Percentiles rank a stretch among this genome's conserved stretches.
Evolutionary conservation across 2,888 invertebrate species (phyloP).

Genomic region (Tetragonisca angustula): DNA sequence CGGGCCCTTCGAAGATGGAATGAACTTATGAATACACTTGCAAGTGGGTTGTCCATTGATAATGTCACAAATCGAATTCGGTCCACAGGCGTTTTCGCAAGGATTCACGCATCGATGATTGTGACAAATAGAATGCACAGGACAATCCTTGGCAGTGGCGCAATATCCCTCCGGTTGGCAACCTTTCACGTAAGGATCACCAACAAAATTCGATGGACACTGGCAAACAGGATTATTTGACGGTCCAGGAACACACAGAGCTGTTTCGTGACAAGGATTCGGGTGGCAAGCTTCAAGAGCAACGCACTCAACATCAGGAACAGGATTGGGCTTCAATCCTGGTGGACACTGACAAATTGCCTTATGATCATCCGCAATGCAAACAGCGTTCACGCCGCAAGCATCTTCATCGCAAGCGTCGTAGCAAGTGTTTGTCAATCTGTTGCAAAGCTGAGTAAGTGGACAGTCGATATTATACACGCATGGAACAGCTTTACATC

Average conservation of each 20-base stretch:
- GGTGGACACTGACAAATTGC: slow-evolving; percentile 94
- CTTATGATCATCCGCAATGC: slow-evolving; percentile 93
- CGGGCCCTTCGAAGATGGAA: slow-evolving; percentile 87
- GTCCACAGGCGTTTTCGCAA: slow-evolving; percentile 92
- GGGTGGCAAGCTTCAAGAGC: slow-evolving; percentile 90
- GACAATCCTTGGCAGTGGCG: slow-evolving; percentile 91
- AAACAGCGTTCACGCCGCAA: slow-evolving; percentile 94
- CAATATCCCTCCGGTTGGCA: slow-evolving; percentile 92
- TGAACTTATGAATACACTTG: slow-evolving; percentile 91
- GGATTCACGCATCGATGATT: slow-evolving; percentile 91
- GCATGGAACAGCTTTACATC: slow-evolving; percentile 93
- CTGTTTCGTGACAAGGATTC: slow-evolving; percentile 92
- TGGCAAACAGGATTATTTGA: slow-evolving; percentile 90
- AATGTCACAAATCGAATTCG: slow-evolving; percentile 93
- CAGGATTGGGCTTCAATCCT: slow-evolving; percentile 92
- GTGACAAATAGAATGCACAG: slow-evolving; percentile 89
- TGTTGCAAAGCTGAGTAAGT: slow-evolving; percentile 91
- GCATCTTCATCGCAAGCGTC: slow-evolving; percentile 92
- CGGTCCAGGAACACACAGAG: slow-evolving; percentile 90
- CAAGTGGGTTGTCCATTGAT: slow-evolving; percentile 91
- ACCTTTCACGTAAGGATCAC: slow-evolving; percentile 90
- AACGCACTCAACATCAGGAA: slow-evolving; percentile 93
- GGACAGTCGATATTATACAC: slow-evolving; percentile 95
- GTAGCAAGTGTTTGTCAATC: slow-evolving; percentile 92
- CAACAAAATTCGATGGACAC: slow-evolving; percentile 91